Percentiles rank a stretch among this genome's conserved stretches.
Evolutionary conservation across 2,113 vertebrate genomes (phyloP).

Genomic region (Larimichthys crocea): DNA sequence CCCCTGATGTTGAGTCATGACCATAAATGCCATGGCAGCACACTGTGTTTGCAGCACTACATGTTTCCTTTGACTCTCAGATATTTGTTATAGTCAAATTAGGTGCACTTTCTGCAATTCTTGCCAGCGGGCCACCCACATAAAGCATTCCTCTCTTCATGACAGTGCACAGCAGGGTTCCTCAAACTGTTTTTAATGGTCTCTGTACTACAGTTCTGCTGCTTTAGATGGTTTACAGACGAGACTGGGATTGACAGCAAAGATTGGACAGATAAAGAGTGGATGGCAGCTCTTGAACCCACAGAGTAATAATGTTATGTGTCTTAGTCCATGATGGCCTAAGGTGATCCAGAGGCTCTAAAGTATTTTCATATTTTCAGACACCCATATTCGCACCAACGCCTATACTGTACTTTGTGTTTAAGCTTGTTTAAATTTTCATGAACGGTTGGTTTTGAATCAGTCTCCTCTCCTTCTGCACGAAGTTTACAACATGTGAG

Average conservation of each 20-base stretch:
- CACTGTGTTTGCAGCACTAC: conserved; percentile 56
- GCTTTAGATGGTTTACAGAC: conserved; percentile 29
- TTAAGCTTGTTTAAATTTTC: conserved; percentile 29
- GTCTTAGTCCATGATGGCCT: background rate
- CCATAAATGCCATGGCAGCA: conserved; percentile 70
- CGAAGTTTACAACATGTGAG: conserved; percentile 44
- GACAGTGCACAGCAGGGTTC: conserved; percentile 23
- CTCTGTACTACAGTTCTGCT: conserved; percentile 37
- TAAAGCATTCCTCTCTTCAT: conserved; percentile 33
- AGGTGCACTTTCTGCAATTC: conserved; percentile 43
- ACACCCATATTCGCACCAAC: background rate
- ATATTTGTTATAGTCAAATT: conserved; percentile 41
- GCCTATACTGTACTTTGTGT: conserved; percentile 11
- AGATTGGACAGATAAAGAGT: conserved; percentile 29
- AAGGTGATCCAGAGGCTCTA: background rate
- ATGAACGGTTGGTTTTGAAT: background rate
- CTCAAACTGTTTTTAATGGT: conserved; percentile 30
- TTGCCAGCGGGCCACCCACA: conserved; percentile 61
- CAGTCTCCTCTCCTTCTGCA: conserved; percentile 12
- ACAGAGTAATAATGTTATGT: conserved; percentile 13
- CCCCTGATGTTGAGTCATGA: conserved; percentile 35
- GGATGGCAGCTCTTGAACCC: conserved; percentile 20
- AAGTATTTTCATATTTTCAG: conserved; percentile 39
- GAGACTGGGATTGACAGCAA: conserved; percentile 20
- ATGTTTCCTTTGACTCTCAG: conserved; percentile 44